phyloP scores from a whole-genome alignment of 2,113 vertebrate genomes.

The Clupea harengus region DNA sequence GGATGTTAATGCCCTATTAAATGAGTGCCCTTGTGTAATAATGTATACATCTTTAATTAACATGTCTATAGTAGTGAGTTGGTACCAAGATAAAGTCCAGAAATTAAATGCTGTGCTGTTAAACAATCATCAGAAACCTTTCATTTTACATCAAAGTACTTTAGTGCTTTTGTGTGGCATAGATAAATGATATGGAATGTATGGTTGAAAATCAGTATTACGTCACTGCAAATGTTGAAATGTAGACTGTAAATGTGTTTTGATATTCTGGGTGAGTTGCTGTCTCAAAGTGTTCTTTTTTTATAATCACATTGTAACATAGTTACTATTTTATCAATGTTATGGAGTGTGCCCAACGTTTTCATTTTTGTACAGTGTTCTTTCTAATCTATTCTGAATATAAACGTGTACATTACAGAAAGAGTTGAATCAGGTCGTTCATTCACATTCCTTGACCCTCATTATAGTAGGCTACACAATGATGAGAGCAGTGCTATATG shows the following conservation, averaged over 20 bases:
- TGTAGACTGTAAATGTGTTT: constrained; percentile 56
- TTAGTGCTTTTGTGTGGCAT: constrained; percentile 64
- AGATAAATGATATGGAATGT: constrained; percentile 41
- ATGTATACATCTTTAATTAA: too few relatives aligned
- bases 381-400: constrained; percentile 49
- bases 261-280: constrained; percentile 40
- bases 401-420: constrained; percentile 50
- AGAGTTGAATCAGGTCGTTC: background rate
- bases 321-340: constrained; percentile 55
- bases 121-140: background rate
- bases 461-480: background rate
- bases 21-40: too few relatives aligned
- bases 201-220: constrained; percentile 77
- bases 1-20: too few relatives aligned
- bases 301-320: constrained; percentile 36
- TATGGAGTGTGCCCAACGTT: constrained; percentile 44
- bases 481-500: too few relatives aligned
- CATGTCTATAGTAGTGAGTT: background rate
- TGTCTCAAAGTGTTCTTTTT: constrained; percentile 46
- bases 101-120: background rate
- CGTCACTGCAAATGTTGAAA: constrained; percentile 48
- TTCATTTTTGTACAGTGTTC: constrained; percentile 59
- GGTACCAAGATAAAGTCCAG: background rate
- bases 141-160: constrained; percentile 62
- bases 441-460: background rate